Conservation (phyloP, 2,113 vertebrate species). For the Aplodontia rufa region DNA sequence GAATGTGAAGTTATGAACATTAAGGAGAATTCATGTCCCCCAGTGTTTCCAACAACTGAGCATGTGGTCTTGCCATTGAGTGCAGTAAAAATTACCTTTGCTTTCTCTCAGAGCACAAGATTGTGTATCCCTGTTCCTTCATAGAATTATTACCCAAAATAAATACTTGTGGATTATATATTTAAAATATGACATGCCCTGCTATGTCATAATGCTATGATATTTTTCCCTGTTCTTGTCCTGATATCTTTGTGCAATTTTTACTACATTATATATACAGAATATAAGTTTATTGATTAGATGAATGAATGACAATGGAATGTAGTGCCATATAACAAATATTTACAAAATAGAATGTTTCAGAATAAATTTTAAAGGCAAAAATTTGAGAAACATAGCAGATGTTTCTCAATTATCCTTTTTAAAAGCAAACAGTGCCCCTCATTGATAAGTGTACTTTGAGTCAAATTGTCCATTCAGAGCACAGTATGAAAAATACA, state of each 20-base stretch:
- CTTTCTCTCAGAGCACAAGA: neutral
- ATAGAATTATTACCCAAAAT: neutral
- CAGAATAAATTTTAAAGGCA: neutral
- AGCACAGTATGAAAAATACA: neutral
- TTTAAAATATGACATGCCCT: neutral
- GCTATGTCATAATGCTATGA: neutral
- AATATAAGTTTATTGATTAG: neutral
- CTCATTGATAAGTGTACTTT: neutral
- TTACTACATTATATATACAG: neutral
- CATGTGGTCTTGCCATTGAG: neutral
- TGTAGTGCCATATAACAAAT: neutral
- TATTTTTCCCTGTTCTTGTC: neutral
- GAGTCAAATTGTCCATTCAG: neutral
- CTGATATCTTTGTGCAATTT: neutral
- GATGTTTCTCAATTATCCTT: neutral
- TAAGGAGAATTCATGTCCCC: fast-evolving
- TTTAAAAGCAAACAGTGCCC: neutral
- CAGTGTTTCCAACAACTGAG: neutral
- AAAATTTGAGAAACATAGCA: neutral
- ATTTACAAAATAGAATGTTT: neutral
- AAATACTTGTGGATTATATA: neutral
- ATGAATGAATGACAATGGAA: neutral
- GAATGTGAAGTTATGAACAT: neutral
- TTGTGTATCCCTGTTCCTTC: neutral
- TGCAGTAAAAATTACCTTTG: neutral